phyloP scores from a whole-genome alignment of 2,888 invertebrate species.

The Tineola bisselliella region DNA sequence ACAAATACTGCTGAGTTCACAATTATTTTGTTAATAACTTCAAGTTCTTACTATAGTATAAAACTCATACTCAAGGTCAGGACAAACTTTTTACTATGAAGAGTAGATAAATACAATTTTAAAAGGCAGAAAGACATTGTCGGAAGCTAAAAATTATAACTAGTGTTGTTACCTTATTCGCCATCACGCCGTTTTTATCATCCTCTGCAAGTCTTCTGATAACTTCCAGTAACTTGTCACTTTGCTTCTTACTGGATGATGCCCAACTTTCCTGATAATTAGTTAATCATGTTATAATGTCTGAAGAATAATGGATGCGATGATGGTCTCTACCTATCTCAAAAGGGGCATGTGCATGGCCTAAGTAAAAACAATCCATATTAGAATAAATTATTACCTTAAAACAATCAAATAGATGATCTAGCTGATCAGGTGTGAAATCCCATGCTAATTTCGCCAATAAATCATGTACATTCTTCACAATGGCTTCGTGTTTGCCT shows the following conservation, averaged over 20 bases:
- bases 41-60: too few species aligned
- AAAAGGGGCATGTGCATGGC: slow-evolving; percentile 1
- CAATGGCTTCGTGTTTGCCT: slow-evolving; percentile 98
- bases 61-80: too few species aligned
- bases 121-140: too few species aligned
- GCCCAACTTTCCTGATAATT: slow-evolving; percentile 87
- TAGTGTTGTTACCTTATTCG: slow-evolving; percentile 86
- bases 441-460: slow-evolving; percentile 98
- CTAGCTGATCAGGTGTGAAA: slow-evolving; percentile 95
- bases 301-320: slow-evolving; percentile 14
- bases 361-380: slow-evolving; percentile 8
- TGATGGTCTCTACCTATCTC: too few species aligned
- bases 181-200: slow-evolving; percentile 99
- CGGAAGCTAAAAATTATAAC: too few species aligned
- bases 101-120: too few species aligned
- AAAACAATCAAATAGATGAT: slow-evolving; percentile 97
- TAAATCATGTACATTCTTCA: slow-evolving; percentile 96
- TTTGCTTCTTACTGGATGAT: slow-evolving; percentile 93
- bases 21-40: too few species aligned
- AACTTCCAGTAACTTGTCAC: slow-evolving; percentile 93
- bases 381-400: slow-evolving; percentile 69
- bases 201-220: slow-evolving; percentile 96
- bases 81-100: too few species aligned
- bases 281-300: too few species aligned
- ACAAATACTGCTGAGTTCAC: too few species aligned